Base-by-base conservation (phyloP, 2,888 invertebrate genomes). In the Macrostomum cliftonense region DNA sequence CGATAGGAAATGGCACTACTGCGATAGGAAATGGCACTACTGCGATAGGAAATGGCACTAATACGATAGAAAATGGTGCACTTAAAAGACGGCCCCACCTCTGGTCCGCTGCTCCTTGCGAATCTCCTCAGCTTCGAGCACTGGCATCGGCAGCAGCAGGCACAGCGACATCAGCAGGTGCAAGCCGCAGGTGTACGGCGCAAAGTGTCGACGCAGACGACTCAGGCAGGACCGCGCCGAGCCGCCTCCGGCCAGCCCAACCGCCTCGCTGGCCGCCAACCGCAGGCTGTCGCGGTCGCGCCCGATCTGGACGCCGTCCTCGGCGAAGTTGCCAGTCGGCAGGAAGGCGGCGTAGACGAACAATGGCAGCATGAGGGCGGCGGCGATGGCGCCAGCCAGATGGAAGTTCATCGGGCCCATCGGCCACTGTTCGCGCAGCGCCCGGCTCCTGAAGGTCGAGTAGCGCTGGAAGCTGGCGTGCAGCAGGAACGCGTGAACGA, bases 111-210 rank as follows among this genome's bases (percentile, higher is more conserved):
- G 79, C 61, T 81, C 82, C 63, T 80, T 79, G 67, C 82, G 80
- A 63, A 85, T 82, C 58, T 85, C 77, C 59, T 81, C 78, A 13
- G 84, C 83, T 64, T 85, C 82, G 75, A 87, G 79, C 54, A 86
- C 73, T 51, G 84, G 75, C 58, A 82, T 80, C 13, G 86, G 85
- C 59, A 87, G 71, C 43, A 87, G 76, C 59, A 87, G 77, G 64
- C 81, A 80, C 70, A 85, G 78, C 38, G 85, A 82, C 53, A 81
- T 79, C 61, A 82, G 74, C 57, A 86, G 76, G 68, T 87, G 87
- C 51, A 86, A 74, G 61, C 83, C 79, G 37, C 84, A 81, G 9
- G 83, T 81, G 11, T 83, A 79, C 12, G 87, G 87, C 40, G 83
- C 83, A 37, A 82, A 80, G 66, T 87, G 83, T 50, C 68, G 65